These are phyloP conservation scores for Tholera decimalis DNA, from an alignment of 2,888 invertebrate species.

Conservation along the genomic window DNA sequence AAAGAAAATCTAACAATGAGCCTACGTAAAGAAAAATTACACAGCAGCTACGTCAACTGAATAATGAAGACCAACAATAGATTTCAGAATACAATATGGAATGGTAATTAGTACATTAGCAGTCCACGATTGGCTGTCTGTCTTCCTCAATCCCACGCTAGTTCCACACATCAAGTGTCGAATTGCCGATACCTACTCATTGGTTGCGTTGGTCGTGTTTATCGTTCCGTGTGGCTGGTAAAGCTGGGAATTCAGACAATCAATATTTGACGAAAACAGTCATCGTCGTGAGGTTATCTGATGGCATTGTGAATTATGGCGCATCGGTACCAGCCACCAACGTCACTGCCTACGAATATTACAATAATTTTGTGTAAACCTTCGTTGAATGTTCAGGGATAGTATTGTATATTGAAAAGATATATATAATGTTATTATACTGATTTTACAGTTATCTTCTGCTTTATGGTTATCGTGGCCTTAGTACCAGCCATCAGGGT, in stretches of 20 bases:
- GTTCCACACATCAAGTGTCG: constrained; percentile 52
- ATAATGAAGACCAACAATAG: constrained; percentile 57
- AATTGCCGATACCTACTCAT: constrained; percentile 48
- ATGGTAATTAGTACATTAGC: constrained; percentile 70
- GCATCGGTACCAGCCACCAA: constrained; percentile 82
- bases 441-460: constrained; percentile 39
- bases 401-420: constrained; percentile 57
- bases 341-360: constrained; percentile 79
- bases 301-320: constrained; percentile 82
- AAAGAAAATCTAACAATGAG: constrained; percentile 55
- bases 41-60: constrained; percentile 41
- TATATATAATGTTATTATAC: constrained; percentile 42
- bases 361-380: constrained; percentile 73
- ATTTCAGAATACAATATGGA: constrained; percentile 61
- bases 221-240: constrained; percentile 63
- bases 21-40: constrained; percentile 57
- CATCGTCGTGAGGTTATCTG: constrained; percentile 77
- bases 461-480: constrained; percentile 56
- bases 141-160: constrained; percentile 72
- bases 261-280: constrained; percentile 79
- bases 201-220: constrained; percentile 56
- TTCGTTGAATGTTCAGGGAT: constrained; percentile 56
- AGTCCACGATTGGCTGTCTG: constrained; percentile 63
- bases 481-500: constrained; percentile 54
- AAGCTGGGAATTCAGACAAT: constrained; percentile 69